These are phyloP conservation scores for Carettochelys insculpta DNA, from an alignment of 2,113 vertebrate species.

Conservation along the genomic window DNA sequence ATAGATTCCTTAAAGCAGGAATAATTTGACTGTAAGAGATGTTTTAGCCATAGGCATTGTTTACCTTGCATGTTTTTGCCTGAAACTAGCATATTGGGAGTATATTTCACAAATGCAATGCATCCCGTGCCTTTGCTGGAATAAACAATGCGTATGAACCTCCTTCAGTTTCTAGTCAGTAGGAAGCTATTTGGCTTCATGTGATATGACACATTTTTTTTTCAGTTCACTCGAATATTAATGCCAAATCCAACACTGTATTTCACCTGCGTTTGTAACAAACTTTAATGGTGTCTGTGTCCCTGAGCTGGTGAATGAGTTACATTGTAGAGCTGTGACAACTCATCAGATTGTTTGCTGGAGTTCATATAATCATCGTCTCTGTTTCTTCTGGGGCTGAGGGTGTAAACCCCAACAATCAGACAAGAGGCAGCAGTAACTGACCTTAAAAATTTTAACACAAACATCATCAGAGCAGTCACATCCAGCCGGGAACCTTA, in stretches of 20 bases:
- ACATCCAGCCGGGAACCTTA: rapidly evolving
- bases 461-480: background rate
- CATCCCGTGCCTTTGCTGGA: slow-evolving; percentile 63
- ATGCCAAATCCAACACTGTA: slow-evolving; percentile 44
- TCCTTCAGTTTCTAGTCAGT: slow-evolving; percentile 64
- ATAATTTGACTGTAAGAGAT: slow-evolving; percentile 68
- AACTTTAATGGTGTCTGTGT: slow-evolving; percentile 42
- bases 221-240: slow-evolving; percentile 43
- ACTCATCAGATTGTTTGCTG: background rate
- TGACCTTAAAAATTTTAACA: background rate
- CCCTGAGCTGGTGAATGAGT: background rate
- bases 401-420: background rate
- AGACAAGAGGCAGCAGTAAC: background rate
- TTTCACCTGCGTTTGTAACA: background rate
- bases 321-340: background rate
- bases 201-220: slow-evolving; percentile 64
- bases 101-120: slow-evolving; percentile 58
- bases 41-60: slow-evolving; percentile 60
- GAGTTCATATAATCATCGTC: background rate
- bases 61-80: slow-evolving; percentile 68
- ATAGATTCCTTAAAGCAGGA: slow-evolving; percentile 65
- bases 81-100: slow-evolving; percentile 65
- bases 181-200: slow-evolving; percentile 59
- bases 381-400: background rate
- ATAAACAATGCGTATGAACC: slow-evolving; percentile 48